These are phyloP conservation scores for Lepisosteus oculatus DNA, from an alignment of 2,113 vertebrate species.

Conservation along the genomic window DNA sequence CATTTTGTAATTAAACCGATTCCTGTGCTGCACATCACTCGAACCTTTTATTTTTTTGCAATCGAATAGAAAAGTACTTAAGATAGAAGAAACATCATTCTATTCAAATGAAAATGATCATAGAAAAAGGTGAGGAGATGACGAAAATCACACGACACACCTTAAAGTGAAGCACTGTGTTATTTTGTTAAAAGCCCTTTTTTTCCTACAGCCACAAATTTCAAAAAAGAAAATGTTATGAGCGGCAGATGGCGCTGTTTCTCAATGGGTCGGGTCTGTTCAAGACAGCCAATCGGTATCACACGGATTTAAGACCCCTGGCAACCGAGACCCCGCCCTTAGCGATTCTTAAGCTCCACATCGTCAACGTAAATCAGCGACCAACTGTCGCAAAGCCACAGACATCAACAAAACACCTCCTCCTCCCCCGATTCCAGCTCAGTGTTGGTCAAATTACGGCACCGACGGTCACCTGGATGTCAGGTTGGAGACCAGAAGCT, in stretches of 20 bases:
- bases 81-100: no score
- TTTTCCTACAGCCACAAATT: no score
- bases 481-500: not conserved
- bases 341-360: conserved; percentile 56
- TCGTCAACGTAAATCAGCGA: conserved; percentile 59
- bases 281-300: not conserved
- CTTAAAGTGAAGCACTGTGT: no score
- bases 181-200: no score
- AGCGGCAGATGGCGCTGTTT: not conserved
- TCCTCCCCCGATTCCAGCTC: not conserved
- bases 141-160: no score
- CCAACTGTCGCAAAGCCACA: conserved; percentile 49
- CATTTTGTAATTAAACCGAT: no score
- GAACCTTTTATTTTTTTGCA: no score
- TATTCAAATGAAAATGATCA: no score
- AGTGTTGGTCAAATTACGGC: not conserved
- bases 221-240: not conserved
- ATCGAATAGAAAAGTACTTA: no score
- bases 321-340: conserved; percentile 27
- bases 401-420: conserved; percentile 17
- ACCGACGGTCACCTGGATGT: not conserved
- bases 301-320: not conserved
- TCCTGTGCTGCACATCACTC: no score
- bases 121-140: no score
- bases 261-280: not conserved